Conservation (phyloP, 1,140 invertebrate genomes). For the Brevipalpus yothersi region DNA sequence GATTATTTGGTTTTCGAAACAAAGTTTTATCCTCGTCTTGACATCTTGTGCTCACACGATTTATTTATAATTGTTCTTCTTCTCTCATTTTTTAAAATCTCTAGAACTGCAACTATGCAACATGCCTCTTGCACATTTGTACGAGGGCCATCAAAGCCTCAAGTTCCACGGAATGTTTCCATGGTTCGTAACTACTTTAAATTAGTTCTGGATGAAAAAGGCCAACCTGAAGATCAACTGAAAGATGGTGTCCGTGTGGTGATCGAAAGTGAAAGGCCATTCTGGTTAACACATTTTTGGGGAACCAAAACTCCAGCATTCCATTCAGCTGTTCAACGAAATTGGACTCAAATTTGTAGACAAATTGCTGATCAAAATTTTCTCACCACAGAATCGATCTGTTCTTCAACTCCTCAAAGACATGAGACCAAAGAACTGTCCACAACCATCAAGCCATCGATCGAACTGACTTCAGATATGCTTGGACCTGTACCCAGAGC, state of each 20-base stretch:
- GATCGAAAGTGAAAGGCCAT: slow-evolving; percentile 4
- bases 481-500: not conserved
- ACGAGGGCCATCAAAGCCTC: not conserved
- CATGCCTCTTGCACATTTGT: not conserved
- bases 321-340: not conserved
- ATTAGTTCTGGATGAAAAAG: not conserved
- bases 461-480: not conserved
- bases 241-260: not conserved
- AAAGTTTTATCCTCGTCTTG: too few species aligned
- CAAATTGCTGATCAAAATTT: not conserved
- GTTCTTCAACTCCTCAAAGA: slow-evolving; percentile 1
- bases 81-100: too few species aligned
- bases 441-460: not conserved
- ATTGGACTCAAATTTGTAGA: not conserved
- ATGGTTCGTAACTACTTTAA: not conserved
- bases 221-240: not conserved
- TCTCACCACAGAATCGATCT: not conserved
- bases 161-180: not conserved
- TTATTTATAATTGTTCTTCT: too few species aligned
- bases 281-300: slow-evolving; percentile 5
- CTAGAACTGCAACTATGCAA: not conserved
- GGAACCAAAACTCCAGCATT: slow-evolving; percentile 3
- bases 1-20: not conserved
- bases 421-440: not conserved
- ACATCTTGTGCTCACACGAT: too few species aligned